phyloP scores from a whole-genome alignment of 2,797 vertebrate genomes.

The Triplophysa yarkandensis region DNA sequence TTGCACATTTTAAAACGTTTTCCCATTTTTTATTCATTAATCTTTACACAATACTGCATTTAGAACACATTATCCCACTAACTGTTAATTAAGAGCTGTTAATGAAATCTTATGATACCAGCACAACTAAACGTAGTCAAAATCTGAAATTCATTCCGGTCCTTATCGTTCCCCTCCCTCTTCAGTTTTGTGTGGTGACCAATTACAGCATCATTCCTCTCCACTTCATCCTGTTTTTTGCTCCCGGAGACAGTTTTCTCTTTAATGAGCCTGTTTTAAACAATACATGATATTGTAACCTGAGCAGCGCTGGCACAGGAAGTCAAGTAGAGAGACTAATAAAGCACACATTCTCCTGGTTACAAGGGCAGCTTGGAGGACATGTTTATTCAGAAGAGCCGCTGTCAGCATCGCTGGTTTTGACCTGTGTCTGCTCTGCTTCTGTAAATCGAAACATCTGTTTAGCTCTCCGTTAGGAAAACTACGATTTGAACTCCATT shows the following conservation, averaged over 20 bases:
- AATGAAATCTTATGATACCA: background rate
- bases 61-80: background rate
- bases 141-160: background rate
- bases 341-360: conserved; percentile 44
- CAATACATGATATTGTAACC: conserved; percentile 50
- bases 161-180: background rate
- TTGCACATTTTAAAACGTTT: background rate
- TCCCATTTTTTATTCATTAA: background rate
- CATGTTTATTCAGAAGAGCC: conserved; percentile 55
- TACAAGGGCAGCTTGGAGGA: conserved; percentile 55
- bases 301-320: conserved; percentile 48
- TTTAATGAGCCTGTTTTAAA: conserved; percentile 59
- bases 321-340: conserved; percentile 46
- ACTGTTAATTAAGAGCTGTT: background rate
- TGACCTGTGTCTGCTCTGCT: conserved; percentile 44
- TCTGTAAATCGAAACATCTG: conserved; percentile 41
- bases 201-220: conserved; percentile 45
- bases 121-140: background rate
- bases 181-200: conserved; percentile 43
- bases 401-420: conserved; percentile 50
- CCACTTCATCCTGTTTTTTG: conserved; percentile 30
- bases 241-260: conserved; percentile 34
- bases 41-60: background rate
- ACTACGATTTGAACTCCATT: conserved; percentile 21
- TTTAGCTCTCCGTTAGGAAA: conserved; percentile 30